Percentiles rank a stretch among this genome's conserved stretches.
Evolutionary conservation across 2,113 vertebrate genomes (phyloP).

Genomic region (Rafetus swinhoei): DNA sequence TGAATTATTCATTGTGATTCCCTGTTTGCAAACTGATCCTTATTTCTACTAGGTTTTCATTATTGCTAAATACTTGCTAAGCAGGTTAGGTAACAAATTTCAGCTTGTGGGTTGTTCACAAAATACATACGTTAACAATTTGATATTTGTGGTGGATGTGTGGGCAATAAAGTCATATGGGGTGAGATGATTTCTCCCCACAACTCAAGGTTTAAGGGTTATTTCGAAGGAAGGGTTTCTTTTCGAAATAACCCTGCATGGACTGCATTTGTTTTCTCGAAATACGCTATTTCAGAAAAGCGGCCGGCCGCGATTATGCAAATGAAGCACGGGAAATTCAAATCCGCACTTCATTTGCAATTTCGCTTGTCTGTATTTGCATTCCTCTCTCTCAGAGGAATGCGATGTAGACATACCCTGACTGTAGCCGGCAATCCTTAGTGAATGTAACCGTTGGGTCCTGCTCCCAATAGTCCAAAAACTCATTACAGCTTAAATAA

Average conservation of each 20-base stretch:
- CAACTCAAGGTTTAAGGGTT: background rate
- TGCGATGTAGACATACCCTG: too few species aligned
- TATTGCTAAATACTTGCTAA: background rate
- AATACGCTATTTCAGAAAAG: too few species aligned
- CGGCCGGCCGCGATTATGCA: too few species aligned
- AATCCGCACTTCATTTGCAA: too few species aligned
- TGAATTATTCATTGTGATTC: background rate
- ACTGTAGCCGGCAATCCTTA: constrained; percentile 23
- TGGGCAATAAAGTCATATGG: background rate
- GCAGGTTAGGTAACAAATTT: background rate
- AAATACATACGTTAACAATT: background rate
- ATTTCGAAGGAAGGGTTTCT: too few species aligned
- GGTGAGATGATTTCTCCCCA: background rate
- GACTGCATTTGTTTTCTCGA: too few species aligned
- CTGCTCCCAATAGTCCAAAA: background rate
- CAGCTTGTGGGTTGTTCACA: background rate
- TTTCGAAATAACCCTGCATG: too few species aligned
- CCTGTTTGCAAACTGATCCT: background rate
- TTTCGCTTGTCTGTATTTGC: too few species aligned
- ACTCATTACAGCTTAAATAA: constrained; percentile 24
- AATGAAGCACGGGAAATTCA: too few species aligned
- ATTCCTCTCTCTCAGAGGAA: too few species aligned
- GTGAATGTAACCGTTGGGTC: constrained; percentile 20
- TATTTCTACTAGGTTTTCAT: background rate
- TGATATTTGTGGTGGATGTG: background rate